phyloP scores from a whole-genome alignment of 2,113 vertebrate genomes.

The Ardeotis arabs region DNA sequence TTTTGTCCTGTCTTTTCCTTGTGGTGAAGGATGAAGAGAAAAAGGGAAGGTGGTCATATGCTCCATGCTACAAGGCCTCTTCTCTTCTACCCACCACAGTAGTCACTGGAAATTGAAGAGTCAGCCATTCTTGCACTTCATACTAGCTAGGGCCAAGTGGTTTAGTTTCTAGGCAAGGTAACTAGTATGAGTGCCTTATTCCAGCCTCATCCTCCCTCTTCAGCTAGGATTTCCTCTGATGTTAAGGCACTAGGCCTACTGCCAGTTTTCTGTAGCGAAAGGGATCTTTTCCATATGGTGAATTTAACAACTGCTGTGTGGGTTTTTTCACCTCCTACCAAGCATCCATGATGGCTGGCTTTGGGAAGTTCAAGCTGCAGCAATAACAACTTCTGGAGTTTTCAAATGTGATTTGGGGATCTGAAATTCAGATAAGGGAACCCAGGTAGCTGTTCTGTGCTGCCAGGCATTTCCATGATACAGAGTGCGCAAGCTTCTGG shows the following conservation, averaged over 20 bases:
- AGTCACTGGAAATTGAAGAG: background rate
- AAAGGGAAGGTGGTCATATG: background rate
- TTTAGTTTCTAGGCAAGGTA: background rate
- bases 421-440: background rate
- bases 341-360: constrained; percentile 23
- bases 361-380: constrained; percentile 47
- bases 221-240: constrained; percentile 52
- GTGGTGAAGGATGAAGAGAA: background rate
- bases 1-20: background rate
- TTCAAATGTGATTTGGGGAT: background rate
- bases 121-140: background rate
- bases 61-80: background rate
- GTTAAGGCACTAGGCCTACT: constrained; percentile 11
- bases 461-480: background rate
- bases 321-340: constrained; percentile 62
- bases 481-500: background rate
- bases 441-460: background rate
- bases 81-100: background rate
- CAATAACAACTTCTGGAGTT: constrained; percentile 52
- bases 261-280: constrained; percentile 60
- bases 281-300: constrained; percentile 63
- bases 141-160: background rate
- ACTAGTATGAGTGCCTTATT: background rate
- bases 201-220: background rate
- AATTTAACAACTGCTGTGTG: constrained; percentile 66